Percentiles rank a stretch among this genome's conserved stretches.
Evolutionary conservation across 1,140 invertebrate species (phyloP).

Genomic region (Druon quercuslanigerum): DNA sequence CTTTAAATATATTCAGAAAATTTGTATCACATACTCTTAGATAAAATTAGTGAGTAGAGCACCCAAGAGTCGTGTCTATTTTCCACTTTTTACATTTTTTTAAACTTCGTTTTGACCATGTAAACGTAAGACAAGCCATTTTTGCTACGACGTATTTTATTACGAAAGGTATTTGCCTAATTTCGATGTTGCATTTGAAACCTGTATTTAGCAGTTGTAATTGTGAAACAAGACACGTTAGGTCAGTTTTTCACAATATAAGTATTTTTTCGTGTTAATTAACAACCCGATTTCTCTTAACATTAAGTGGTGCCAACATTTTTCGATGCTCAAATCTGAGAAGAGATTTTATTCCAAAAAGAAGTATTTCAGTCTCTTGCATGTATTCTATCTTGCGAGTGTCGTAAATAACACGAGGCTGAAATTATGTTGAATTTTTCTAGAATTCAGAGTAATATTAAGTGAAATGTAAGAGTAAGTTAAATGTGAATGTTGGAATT

Average conservation of each 20-base stretch:
- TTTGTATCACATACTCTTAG: slow-evolving; percentile 9
- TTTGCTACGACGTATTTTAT: slow-evolving; percentile 45
- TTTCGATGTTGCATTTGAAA: not conserved
- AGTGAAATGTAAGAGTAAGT: not conserved
- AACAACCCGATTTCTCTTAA: no score
- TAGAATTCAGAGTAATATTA: not conserved
- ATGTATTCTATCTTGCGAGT: no score
- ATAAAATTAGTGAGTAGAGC: not conserved
- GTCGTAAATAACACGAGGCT: not conserved
- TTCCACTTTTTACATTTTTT: slow-evolving; percentile 40
- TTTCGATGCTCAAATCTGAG: not conserved
- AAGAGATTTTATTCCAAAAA: not conserved
- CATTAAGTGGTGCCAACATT: not conserved
- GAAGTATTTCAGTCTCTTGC: not conserved
- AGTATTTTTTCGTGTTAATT: no score
- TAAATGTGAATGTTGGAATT: no score
- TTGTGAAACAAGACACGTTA: not conserved
- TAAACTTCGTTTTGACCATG: not conserved
- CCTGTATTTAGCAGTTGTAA: not conserved
- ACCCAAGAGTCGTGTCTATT: slow-evolving; percentile 36
- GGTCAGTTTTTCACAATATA: not conserved
- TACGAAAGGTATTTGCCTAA: slow-evolving; percentile 7
- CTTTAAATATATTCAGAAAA: slow-evolving; percentile 7
- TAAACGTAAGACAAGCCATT: slow-evolving; percentile 24
- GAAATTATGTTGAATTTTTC: no score